These are phyloP conservation scores for Cephus runcator DNA, from an alignment of 2,888 invertebrate species.

Conservation along the genomic window DNA sequence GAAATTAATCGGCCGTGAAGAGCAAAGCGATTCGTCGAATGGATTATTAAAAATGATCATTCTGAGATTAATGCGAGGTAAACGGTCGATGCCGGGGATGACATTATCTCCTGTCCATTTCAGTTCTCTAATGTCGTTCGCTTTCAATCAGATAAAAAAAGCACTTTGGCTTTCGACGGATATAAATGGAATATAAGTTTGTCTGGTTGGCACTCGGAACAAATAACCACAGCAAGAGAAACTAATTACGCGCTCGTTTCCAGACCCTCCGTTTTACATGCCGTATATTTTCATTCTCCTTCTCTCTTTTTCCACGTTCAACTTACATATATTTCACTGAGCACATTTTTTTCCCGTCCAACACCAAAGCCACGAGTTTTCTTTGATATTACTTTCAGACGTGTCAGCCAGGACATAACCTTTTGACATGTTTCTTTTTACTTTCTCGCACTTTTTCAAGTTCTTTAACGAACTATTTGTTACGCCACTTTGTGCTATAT, in stretches of 20 bases:
- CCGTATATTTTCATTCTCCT: neutral
- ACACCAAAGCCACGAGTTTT: neutral
- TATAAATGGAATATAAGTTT: constrained; percentile 19
- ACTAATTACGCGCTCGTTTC: neutral
- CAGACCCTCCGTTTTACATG: neutral
- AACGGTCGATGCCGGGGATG: neutral
- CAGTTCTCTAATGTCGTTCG: neutral
- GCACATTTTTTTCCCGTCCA: constrained; percentile 16
- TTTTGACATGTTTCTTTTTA: neutral
- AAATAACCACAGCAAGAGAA: neutral
- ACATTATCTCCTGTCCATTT: neutral
- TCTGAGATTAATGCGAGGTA: neutral
- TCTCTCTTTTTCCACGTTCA: constrained; percentile 3
- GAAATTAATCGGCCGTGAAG: neutral
- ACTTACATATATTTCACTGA: constrained; percentile 20
- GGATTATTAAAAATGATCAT: neutral
- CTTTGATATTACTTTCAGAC: neutral
- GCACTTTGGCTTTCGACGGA: constrained; percentile 10
- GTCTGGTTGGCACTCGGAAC: neutral
- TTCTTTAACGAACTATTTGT: neutral
- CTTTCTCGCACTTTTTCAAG: neutral
- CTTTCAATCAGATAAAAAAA: neutral
- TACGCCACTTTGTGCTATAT: neutral
- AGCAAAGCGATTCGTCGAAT: neutral
- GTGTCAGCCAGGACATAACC: neutral